Conservation (phyloP, 2,888 invertebrate species). For the Habroteleia sp. region DNA sequence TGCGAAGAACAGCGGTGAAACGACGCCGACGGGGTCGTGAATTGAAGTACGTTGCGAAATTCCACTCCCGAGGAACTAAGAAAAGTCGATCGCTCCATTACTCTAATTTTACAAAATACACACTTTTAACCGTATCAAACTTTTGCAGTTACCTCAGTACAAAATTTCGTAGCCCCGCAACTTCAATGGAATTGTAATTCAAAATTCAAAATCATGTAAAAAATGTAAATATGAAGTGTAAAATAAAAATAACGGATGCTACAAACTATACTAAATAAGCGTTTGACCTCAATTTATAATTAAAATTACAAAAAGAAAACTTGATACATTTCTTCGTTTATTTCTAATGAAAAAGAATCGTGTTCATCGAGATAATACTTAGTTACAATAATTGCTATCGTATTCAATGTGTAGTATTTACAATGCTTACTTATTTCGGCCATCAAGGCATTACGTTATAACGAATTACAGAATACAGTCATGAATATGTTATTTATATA, state of each 20-base stretch:
- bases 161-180: constrained; percentile 8
- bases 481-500: constrained; percentile 63
- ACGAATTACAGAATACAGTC: constrained; percentile 64
- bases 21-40: constrained; percentile 8
- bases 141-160: constrained; percentile 1
- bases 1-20: constrained; percentile 28
- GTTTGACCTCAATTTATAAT: constrained; percentile 39
- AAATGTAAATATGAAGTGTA: constrained; percentile 33
- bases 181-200: constrained; percentile 34
- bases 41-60: constrained; percentile 19
- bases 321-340: constrained; percentile 6
- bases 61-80: constrained; percentile 6
- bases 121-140: constrained; percentile 10
- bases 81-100: background rate
- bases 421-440: constrained; percentile 43
- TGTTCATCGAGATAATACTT: constrained; percentile 62
- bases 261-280: constrained; percentile 54
- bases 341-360: constrained; percentile 31
- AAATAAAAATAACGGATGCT: constrained; percentile 39
- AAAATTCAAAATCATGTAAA: constrained; percentile 40
- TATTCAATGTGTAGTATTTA: constrained; percentile 61
- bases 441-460: constrained; percentile 45
- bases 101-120: constrained; percentile 26
- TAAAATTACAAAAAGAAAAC: constrained; percentile 28
- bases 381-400: constrained; percentile 62